A percentile compares a stretch with the other conserved stretches of the same genome.
These are phyloP conservation scores for Pardalotus punctatus DNA, from an alignment of 2,113 vertebrate genomes.

Conservation along the genomic window DNA sequence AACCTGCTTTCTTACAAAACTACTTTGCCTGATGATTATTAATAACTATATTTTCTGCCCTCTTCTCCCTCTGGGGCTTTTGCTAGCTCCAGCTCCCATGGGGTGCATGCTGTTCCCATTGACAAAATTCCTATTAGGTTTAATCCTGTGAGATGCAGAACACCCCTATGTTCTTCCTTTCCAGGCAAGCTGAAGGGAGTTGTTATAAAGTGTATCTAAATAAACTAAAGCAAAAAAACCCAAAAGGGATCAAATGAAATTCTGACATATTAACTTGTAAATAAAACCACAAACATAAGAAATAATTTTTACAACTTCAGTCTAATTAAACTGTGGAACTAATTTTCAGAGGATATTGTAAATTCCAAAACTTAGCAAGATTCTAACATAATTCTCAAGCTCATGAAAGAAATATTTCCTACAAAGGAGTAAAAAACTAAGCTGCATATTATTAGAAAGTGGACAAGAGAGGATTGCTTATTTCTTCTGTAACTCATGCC, in stretches of 20 bases:
- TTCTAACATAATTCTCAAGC: not conserved
- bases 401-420: not conserved
- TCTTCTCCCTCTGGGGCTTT: constrained; percentile 1
- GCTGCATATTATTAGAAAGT: not conserved
- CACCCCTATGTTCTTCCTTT: not conserved
- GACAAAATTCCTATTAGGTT: not conserved
- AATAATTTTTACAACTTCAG: not conserved
- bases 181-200: not conserved
- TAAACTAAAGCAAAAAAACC: not conserved
- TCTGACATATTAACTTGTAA: not conserved
- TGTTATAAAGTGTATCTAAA: not conserved
- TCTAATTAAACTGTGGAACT: not conserved
- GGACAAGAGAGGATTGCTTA: not conserved
- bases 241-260: not conserved
- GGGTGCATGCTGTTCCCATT: constrained; percentile 1
- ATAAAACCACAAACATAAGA: not conserved
- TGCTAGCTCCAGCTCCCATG: not conserved
- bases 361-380: not conserved
- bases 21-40: constrained; percentile 26
- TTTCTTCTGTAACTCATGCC: not conserved
- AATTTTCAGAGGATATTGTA: not conserved
- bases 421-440: not conserved
- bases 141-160: not conserved
- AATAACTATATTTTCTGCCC: constrained; percentile 27
- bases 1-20: constrained; percentile 38